Evolutionary conservation across 2,113 vertebrate species (phyloP), one percentile per base, ranked within the genome.

Genomic region (Acrocephalus kingi): DNA sequence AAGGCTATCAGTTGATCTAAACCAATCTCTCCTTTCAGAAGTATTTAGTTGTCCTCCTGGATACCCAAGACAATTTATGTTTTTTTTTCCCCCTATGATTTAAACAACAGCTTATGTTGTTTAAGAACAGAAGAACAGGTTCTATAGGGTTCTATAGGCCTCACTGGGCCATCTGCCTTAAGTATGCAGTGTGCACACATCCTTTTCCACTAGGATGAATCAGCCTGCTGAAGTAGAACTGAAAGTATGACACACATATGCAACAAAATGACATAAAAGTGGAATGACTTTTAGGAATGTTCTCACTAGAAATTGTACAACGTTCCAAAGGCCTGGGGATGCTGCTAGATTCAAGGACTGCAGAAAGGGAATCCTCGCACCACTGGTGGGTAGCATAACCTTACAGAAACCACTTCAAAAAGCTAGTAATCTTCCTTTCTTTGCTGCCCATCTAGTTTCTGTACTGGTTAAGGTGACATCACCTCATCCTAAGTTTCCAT

Each of bases 191-290:
- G 9, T 66, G 33, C 61, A 30, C 21, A 27, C 68, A 91, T 84
- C 58, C 66, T 91, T 89, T 94, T 85, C 77, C 54, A 43, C 49
- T 46, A 89, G 46, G 77, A 95, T 93, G 89, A 93, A 89, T 95
- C 89, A 94, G 66, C 27, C 41, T 73, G 28, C 79, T 84, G 59
- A 82, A 92, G 46, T 10, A 91, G 62, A 55, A 87, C 56, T 37
- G 62, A 58, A 91, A 92, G 74, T 86, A 77, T 46, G 81, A 91
- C 56, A 87, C 71, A 73, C 22, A 68, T 15, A 3, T 68, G 81
- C 45, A 79, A 87, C 1, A 1, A 93, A 96, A 89, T 74, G 22
- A 67, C 75, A 68, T 58, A 68, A 86, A 67, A 39, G 28, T 51
- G 25, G 46, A 69, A 49, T 35, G 43, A 87, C 31, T 95, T 87